Evolutionary conservation across 2,113 vertebrate species (phyloP), one percentile per base, ranked within the genome.

Genomic region (Alces alces): DNA sequence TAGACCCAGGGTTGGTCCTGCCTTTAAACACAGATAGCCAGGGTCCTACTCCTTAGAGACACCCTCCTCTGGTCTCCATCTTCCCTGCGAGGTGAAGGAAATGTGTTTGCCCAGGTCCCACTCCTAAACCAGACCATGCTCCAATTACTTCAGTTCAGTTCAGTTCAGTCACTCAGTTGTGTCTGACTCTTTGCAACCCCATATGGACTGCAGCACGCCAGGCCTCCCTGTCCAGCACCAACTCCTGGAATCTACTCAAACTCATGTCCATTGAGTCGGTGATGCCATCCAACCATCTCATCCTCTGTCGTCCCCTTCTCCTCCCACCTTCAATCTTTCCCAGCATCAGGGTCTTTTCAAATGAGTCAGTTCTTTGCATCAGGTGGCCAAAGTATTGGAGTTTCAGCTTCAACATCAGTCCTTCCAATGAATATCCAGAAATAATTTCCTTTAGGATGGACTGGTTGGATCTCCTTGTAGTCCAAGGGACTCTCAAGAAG

Each of bases 181-280:
- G 66, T 39, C 21, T 6, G 23, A 73, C 66, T 6, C 19, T 73
- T 73, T 39, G 19, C 11, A 6, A 23, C 21, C 36, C 5, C 21
- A 13, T 0, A 13, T 0, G 21, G 5, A 73, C 19, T 13, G 21
- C 66, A 73, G 66, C n/a, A 70, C 10, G 0, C n/a, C 11, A 39
- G 21, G 19, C 66, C 36, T 39, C 66, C 66, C 19, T 73, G 66
- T 73, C 19, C 66, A 73, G 1, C 19, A 73, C 19, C 66, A 73
- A 39, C 19, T 73, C 10, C n/a, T 0, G 0, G n/a, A 39, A 13
- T 73, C 10, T 39, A 39, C 19, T 73, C 66, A 39, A 13, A 73
- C 19, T 73, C n/a, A 39, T 13, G 19, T 73, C 19, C n/a, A 73
- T 73, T 39, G 66, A 73, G 19, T 23, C 6, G n/a, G n/a, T 70